phyloP scores from a whole-genome alignment of 2,888 invertebrate species.

The Helicoverpa assulta region DNA sequence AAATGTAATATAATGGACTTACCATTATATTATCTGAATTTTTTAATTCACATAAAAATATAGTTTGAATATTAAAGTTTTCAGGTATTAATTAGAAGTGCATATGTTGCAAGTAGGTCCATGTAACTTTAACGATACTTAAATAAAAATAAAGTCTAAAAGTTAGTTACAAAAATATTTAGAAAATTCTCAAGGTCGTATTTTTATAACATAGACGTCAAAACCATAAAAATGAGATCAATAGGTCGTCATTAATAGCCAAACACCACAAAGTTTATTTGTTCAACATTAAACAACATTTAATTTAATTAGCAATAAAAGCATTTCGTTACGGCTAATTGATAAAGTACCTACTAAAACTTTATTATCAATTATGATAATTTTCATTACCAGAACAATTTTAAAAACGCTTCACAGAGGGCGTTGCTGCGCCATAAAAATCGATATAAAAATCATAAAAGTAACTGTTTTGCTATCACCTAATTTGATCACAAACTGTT shows the following conservation, averaged over 20 bases:
- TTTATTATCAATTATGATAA: slow-evolving; percentile 32
- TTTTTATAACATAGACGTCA: neutral
- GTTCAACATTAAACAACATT: neutral
- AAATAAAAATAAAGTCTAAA: too few relatives aligned
- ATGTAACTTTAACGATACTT: too few relatives aligned
- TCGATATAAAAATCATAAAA: slow-evolving; percentile 43
- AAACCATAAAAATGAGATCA: slow-evolving; percentile 7
- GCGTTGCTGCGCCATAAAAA: slow-evolving; percentile 33
- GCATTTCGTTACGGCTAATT: slow-evolving; percentile 16
- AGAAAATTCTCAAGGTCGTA: slow-evolving; percentile 5
- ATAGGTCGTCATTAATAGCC: neutral
- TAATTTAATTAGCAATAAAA: slow-evolving; percentile 5
- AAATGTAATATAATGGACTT: neutral
- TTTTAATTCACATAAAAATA: too few relatives aligned
- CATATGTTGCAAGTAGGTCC: too few relatives aligned
- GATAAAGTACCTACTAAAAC: slow-evolving; percentile 16
- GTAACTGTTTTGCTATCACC: slow-evolving; percentile 45
- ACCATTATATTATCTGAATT: too few relatives aligned
- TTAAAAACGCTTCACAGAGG: slow-evolving; percentile 27
- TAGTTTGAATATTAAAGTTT: too few relatives aligned
- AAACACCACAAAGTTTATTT: neutral
- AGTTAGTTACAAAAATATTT: neutral
- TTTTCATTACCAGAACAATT: slow-evolving; percentile 31
- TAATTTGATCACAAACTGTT: slow-evolving; percentile 18
- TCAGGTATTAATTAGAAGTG: too few relatives aligned